Conservation (phyloP, 2,797 vertebrate species). For the Tamandua tetradactyla region DNA sequence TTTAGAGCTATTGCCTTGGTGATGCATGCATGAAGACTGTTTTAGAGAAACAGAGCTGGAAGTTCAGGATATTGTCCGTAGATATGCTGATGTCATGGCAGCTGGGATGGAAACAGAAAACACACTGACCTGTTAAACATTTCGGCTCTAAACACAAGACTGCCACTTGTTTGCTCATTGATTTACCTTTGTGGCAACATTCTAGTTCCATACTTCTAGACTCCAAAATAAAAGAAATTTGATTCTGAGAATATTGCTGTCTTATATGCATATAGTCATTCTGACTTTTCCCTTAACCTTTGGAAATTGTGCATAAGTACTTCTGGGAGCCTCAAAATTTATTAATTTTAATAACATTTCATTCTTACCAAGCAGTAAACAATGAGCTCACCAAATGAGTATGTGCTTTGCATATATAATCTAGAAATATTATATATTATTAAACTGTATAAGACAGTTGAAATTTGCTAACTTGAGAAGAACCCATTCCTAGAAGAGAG, state of each 20-base stretch:
- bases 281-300: not conserved
- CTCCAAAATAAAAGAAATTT: not conserved
- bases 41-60: conserved; percentile 1
- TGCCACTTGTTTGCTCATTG: not conserved
- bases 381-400: not conserved
- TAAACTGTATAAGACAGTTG: no score
- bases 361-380: not conserved
- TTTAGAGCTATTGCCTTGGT: not conserved
- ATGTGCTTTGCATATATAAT: not conserved
- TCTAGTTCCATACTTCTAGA: not conserved
- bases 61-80: not conserved
- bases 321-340: not conserved
- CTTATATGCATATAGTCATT: not conserved
- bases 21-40: not conserved
- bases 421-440: no score
- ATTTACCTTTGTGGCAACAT: not conserved
- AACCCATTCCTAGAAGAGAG: not conserved
- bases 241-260: not conserved
- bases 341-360: not conserved
- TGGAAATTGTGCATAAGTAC: not conserved
- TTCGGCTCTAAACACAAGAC: not conserved
- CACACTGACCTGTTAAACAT: not conserved
- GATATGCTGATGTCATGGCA: not conserved
- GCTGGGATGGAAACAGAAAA: not conserved
- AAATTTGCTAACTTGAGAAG: not conserved